Base-by-base conservation (phyloP, 2,888 invertebrate species). In the Agriopis marginaria region DNA sequence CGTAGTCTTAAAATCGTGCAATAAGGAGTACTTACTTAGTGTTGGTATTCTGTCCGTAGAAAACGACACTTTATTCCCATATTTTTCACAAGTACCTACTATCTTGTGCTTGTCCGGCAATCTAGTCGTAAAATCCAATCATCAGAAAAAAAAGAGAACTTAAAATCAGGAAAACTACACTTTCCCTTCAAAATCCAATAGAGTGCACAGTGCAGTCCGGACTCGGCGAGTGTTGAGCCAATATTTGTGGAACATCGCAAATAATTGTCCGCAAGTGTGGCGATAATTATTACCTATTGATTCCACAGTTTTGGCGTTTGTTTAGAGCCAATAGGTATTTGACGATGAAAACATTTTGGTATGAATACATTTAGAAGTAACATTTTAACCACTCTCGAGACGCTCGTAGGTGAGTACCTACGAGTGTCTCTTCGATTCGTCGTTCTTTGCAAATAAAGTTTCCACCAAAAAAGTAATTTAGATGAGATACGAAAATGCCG, bases 201-300 rank as follows among this genome's bases (percentile, higher is more conserved):
- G 64, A 58, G 23, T 53, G 67, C 50, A 14, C 42, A 23, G 8
- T 53, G 59, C 50, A 55, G 44, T 32, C 32, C 47, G 7, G 39
- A n/a, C 53, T 54, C 17, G 63, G 7, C 59, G 59, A 73, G 73
- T 51, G 71, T 54, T 67, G 17, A 14, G 0, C 49, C 55, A 73
- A 73, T 71, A 71, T 69, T 73, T 32, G 69, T 40, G 40, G 53
- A 53, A 17, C 63, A 14, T 55, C 23, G 70, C 68, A 71, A 74
- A 73, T 71, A 73, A 63, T 64, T 61, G 67, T 47, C 23, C 12
- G 51, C 70, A 70, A 62, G 58, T 63, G 60, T 42, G 17, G 42
- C 39, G 55, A 63, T 73, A 69, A 73, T 71, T 23, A 23, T 23
- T 23, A 23, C 17, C 17, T 23, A 23, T 23, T 69, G 73, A 73